Evolutionary conservation across 1,140 invertebrate genomes (phyloP).

Genomic region (Plectrocnemia conspersa): DNA sequence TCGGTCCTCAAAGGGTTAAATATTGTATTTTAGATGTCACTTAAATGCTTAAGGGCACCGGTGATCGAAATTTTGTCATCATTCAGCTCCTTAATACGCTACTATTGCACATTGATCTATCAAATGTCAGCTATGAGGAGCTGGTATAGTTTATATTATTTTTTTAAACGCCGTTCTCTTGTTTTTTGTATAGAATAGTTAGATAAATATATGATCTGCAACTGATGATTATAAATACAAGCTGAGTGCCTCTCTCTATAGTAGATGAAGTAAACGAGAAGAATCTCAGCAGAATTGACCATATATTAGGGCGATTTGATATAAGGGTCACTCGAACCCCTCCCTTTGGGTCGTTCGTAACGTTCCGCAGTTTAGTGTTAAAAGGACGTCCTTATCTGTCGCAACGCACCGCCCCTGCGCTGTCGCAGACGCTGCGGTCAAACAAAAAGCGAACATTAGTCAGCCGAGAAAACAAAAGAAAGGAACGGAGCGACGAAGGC

Average conservation of each 20-base stretch:
- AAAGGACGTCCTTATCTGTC: not conserved
- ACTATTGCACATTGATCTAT: too few species aligned
- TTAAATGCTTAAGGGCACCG: too few species aligned
- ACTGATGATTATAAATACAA: slow-evolving; percentile 7
- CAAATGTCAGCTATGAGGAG: too few species aligned
- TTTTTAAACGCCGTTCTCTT: not conserved
- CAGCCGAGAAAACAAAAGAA: slow-evolving; percentile 35
- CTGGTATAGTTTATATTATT: too few species aligned
- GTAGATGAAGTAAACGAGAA: slow-evolving; percentile 1
- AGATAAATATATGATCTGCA: slow-evolving; percentile 6
- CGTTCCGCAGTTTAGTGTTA: not conserved
- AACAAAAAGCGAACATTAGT: slow-evolving; percentile 35
- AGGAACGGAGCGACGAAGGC: slow-evolving; percentile 16
- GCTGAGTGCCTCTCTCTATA: slow-evolving; percentile 3
- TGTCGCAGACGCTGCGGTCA: slow-evolving; percentile 30
- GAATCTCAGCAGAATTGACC: too few species aligned
- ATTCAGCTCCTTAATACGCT: too few species aligned
- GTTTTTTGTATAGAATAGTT: slow-evolving; percentile 17
- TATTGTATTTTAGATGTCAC: too few species aligned
- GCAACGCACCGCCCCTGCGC: slow-evolving; percentile 20
- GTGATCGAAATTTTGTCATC: too few species aligned
- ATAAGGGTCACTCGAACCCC: too few species aligned
- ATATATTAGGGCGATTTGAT: too few species aligned
- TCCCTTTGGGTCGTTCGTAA: too few species aligned
- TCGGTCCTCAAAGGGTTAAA: too few species aligned